Base-by-base conservation (phyloP, 2,888 invertebrate species). In the Drosophila falleni region DNA sequence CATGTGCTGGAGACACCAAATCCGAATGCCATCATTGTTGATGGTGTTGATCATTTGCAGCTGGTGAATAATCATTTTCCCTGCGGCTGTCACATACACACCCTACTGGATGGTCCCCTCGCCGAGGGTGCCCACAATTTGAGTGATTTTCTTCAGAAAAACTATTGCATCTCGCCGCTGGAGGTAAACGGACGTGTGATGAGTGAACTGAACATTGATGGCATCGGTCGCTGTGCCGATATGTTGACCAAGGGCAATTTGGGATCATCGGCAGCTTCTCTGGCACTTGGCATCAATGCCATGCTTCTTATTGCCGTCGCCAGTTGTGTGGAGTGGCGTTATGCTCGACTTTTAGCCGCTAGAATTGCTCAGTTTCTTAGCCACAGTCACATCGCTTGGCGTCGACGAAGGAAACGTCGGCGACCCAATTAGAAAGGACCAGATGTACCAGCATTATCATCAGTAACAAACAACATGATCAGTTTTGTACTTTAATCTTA, bases 131-230 rank as follows among this genome's bases (percentile, higher is more conserved):
- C 95, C 71, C 92, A 94, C 78, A 93, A 94, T 47, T 93, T 93
- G 54, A 92, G 93, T 66, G 95, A 95, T 67, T 96, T 97, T 89
- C 93, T 95, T 69, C 94, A 95, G 64, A 95, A 95, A 84, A 97
- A 97, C 92, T 96, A 94, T 92, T 97, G 97, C 93, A 97, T 97
- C 90, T 97, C 97, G 16, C 97, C 97, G 65, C 93, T 97, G 82
- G 96, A 97, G 91, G 95, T 96, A 76, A 97, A 97, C 78, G 97
- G 97, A 0, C 94, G 95, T 75, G 95, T 95, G 46, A 95, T 97
- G 94, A 95, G 94, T 70, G 94, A 94, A 55, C 93, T 96, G 71
- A 95, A 96, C 87, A 93, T 95, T 68, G 95, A 95, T 70, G 92
- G 94, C 10, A 94, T 96, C 71, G 95, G 95, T 9, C 93, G 94